Conservation (phyloP, 2,113 vertebrate species). For the Sylvilagus bachmani region DNA sequence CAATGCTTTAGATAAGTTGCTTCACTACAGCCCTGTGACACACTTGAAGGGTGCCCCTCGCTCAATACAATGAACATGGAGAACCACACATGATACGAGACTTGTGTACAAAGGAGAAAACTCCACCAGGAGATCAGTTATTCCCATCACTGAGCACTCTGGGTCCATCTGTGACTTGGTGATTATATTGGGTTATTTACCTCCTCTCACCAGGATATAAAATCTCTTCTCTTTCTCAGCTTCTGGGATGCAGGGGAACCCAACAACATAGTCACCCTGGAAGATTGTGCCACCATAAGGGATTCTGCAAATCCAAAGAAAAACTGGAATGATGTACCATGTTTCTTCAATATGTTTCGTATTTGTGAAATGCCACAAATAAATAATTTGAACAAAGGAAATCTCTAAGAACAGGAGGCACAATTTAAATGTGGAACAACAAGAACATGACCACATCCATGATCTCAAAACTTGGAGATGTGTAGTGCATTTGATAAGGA, state of each 20-base stretch:
- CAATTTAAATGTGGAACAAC: not conserved
- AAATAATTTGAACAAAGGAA: not conserved
- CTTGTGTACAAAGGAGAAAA: not conserved
- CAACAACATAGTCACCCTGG: slow-evolving; percentile 59
- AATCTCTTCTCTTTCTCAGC: slow-evolving; percentile 55
- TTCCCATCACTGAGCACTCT: not conserved
- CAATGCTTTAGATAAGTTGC: not conserved
- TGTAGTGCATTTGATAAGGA: not conserved
- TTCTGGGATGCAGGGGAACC: slow-evolving; percentile 82
- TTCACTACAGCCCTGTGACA: not conserved
- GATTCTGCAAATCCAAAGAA: slow-evolving; percentile 70
- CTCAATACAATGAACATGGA: not conserved
- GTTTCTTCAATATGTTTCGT: slow-evolving; percentile 56
- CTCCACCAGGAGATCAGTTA: not conserved
- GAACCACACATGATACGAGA: not conserved
- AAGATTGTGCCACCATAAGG: slow-evolving; percentile 77
- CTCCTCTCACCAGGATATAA: not conserved
- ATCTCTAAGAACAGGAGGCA: not conserved
- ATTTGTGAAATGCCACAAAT: slow-evolving; percentile 76
- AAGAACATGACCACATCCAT: not conserved
- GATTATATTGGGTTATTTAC: not conserved
- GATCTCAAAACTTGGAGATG: not conserved
- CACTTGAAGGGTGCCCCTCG: not conserved
- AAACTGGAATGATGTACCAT: slow-evolving; percentile 81
- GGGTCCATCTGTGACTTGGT: not conserved